These are phyloP conservation scores for Camponotus pennsylvanicus DNA, from an alignment of 1,140 invertebrate genomes.

Conservation along the genomic window DNA sequence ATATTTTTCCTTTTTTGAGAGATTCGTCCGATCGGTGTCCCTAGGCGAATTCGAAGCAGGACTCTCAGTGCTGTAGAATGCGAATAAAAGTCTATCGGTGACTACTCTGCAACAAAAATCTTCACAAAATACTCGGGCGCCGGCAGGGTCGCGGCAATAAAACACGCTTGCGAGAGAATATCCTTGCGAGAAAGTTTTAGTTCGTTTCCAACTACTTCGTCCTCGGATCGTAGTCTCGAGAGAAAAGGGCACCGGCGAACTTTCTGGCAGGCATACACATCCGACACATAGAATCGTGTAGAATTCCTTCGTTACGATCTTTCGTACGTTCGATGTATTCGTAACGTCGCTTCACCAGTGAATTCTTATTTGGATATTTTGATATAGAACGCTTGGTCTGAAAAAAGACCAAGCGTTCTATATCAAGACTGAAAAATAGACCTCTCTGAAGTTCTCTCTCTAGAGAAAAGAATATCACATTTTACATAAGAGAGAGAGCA, in stretches of 20 bases:
- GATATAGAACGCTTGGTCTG: no score
- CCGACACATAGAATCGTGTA: conserved; percentile 31
- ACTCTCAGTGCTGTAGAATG: conserved; percentile 46
- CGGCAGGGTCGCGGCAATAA: conserved; percentile 35
- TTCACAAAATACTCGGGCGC: conserved; percentile 33
- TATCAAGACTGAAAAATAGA: not conserved
- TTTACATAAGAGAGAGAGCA: not conserved
- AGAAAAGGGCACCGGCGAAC: conserved; percentile 24
- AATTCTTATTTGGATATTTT: not conserved
- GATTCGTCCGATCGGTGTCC: conserved; percentile 35
- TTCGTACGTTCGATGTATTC: conserved; percentile 20
- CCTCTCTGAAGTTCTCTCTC: not conserved
- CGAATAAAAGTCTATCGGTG: conserved; percentile 46
- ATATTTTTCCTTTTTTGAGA: conserved; percentile 20
- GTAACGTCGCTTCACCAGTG: not conserved
- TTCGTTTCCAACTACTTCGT: conserved; percentile 51
- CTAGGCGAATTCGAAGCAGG: conserved; percentile 36
- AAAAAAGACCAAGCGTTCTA: not conserved
- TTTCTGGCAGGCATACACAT: conserved; percentile 32
- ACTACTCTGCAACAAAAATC: conserved; percentile 43
- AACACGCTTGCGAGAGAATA: conserved; percentile 56
- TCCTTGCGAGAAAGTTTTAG: conserved; percentile 54
- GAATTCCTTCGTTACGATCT: conserved; percentile 46
- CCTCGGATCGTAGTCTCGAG: not conserved
- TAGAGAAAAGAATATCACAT: not conserved